Evolutionary conservation across 2,797 vertebrate genomes (phyloP).

Genomic region (Scolopax bukidnonensis): DNA sequence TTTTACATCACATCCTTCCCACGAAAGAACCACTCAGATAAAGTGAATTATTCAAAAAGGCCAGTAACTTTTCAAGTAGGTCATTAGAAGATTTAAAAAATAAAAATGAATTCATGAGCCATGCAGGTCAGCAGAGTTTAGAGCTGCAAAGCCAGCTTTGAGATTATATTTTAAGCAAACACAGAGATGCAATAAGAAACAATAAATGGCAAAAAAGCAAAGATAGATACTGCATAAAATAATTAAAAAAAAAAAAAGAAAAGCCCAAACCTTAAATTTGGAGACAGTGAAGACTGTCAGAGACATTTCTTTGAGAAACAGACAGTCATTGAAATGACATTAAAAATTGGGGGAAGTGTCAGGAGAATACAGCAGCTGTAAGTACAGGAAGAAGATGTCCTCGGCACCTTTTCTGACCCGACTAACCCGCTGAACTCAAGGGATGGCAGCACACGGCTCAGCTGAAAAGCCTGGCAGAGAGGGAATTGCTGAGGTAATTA

Average conservation of each 20-base stretch:
- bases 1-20: background rate
- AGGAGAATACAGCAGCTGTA: background rate
- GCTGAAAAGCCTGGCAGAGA: background rate
- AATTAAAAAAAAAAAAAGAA: background rate
- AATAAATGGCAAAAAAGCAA: background rate
- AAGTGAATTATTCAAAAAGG: rapidly evolving
- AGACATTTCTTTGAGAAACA: background rate
- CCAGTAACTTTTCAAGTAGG: background rate
- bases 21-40: rapidly evolving
- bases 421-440: background rate
- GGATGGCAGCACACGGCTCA: background rate
- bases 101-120: background rate
- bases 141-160: background rate
- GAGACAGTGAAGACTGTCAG: background rate
- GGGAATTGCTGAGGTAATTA: background rate
- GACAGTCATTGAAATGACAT: rapidly evolving
- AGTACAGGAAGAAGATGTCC: background rate
- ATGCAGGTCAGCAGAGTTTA: background rate
- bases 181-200: background rate
- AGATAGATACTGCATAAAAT: background rate
- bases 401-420: rapidly evolving
- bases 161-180: background rate
- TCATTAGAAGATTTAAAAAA: background rate
- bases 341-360: background rate
- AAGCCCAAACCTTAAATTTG: background rate